Base-by-base conservation (phyloP, 2,113 vertebrate species). In the Etia nguti region DNA sequence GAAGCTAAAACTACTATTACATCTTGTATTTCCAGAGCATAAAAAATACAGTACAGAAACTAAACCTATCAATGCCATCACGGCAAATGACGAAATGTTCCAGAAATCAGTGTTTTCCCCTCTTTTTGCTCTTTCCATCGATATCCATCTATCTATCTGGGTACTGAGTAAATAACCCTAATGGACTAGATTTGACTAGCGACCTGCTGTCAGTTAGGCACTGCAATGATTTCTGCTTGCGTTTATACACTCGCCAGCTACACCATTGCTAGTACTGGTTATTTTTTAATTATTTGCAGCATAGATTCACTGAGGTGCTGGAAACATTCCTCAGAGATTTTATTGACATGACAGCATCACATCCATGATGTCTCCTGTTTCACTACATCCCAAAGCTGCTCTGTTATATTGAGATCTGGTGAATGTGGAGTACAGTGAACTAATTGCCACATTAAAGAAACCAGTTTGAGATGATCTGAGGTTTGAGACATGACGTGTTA, bases 21-120 rank as follows among this genome's bases (percentile, higher is more conserved):
- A 6, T 18, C 2, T 4, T 73, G 18, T 38, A 48, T 13, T 34
- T 15, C 41, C 68, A 81, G 22, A 24, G 16, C 15, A 26, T 26
- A 46, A 46, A 48, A 73, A 46, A 73, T 46, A 46, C 2, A 46
- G 41, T 46, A 0, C 6, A 46, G 8, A 10, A 73, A 15, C 5
- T 15, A 48, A 15, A 46, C 0, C 22, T 4, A 73, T 46, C 10
- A 46, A 73, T 16, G 22, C 0, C 13, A 24, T 43, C 12, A 9
- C 0, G 13, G 0, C 36, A 0, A 43, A 24, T 43, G 65, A 43
- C 0, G 0, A 70, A 16, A 70, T 6, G n/a, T 43, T 16, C 0
- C n/a, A 70, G 38, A 24, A 43, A 70, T 70, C 36, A 26, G 5
- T 3, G 43, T 10, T 10, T 16, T 6, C 1, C 36, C 8, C 13